Evolutionary conservation across 2,113 vertebrate species (phyloP).

Genomic region (Chloropsis hardwickii): DNA sequence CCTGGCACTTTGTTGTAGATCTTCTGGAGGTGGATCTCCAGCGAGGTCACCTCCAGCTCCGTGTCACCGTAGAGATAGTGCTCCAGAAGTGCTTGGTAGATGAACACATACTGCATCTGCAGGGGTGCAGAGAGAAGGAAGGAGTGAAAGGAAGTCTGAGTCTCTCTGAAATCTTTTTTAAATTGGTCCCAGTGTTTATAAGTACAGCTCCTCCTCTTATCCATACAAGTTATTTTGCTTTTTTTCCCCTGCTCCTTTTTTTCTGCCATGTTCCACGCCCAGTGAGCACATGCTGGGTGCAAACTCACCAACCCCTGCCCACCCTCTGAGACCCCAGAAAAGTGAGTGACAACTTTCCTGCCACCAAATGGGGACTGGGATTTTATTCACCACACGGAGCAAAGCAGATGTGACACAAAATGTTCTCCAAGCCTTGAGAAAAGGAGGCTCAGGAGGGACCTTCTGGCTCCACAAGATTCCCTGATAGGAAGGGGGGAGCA

Average conservation of each 20-base stretch:
- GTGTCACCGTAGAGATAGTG: constrained; percentile 98
- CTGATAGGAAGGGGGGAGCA: neutral
- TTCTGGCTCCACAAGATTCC: rapidly evolving
- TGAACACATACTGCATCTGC: constrained; percentile 99
- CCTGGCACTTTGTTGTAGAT: constrained; percentile 92
- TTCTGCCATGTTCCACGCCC: neutral
- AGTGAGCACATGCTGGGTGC: rapidly evolving
- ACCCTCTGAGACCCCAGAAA: neutral
- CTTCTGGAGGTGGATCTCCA: constrained; percentile 94
- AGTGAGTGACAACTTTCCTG: neutral
- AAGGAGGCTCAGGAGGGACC: neutral
- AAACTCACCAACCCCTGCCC: neutral
- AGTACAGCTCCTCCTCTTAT: neutral
- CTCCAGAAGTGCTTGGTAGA: constrained; percentile 96
- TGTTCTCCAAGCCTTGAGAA: neutral
- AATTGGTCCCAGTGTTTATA: constrained; percentile 29
- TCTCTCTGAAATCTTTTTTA: neutral
- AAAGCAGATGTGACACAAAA: neutral
- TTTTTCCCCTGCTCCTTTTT: neutral
- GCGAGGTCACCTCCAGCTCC: constrained; percentile 95
- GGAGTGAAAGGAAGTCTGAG: neutral
- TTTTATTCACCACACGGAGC: neutral
- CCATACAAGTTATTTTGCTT: neutral
- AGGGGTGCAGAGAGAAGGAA: neutral
- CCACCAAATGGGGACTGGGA: neutral